phyloP scores from a whole-genome alignment of 2,113 vertebrate species.

The Xenus cinereus region DNA sequence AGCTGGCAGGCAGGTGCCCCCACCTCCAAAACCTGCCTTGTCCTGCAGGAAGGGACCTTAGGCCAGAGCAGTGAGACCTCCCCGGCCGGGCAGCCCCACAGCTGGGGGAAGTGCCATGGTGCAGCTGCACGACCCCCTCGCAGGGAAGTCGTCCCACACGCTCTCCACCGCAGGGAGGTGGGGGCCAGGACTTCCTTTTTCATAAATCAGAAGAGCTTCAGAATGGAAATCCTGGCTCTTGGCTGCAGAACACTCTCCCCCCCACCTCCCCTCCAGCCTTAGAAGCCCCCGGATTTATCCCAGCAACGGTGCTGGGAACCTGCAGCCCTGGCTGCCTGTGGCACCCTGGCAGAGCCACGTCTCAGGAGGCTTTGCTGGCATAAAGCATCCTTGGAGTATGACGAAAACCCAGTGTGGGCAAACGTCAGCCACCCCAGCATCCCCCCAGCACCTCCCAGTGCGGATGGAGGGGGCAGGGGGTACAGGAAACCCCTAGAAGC shows the following conservation, averaged over 20 bases:
- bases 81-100: fast-evolving
- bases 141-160: fast-evolving
- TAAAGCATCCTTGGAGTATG: not conserved
- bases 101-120: fast-evolving
- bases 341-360: fast-evolving
- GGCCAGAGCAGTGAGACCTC: fast-evolving
- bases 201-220: not conserved
- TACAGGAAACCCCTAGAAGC: not conserved
- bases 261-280: fast-evolving
- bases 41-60: not conserved
- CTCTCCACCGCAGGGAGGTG: fast-evolving
- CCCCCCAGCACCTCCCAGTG: fast-evolving
- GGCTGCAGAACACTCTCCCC: not conserved
- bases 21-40: not conserved
- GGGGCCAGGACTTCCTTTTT: not conserved
- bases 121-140: fast-evolving
- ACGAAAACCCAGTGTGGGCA: not conserved
- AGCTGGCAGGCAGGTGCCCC: not conserved
- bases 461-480: not conserved
- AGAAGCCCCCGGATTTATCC: not conserved
- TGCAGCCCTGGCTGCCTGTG: not conserved
- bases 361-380: not conserved
- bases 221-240: not conserved
- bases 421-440: not conserved
- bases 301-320: not conserved